A percentile compares a stretch with the other conserved stretches of the same genome.
Conservation (phyloP, 2,888 invertebrate genomes). For the Eilema sororculum region DNA sequence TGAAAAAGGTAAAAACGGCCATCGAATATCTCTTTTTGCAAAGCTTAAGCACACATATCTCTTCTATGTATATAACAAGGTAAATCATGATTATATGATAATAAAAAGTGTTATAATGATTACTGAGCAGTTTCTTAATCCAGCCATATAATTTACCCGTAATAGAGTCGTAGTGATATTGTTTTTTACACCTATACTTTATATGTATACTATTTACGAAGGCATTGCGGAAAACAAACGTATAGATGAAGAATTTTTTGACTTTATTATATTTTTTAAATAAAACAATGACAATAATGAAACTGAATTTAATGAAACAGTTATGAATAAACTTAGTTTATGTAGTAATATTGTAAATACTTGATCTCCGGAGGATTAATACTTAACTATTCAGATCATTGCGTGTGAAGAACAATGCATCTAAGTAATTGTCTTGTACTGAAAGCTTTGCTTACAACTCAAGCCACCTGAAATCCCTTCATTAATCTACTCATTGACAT, state of each 20-base stretch:
- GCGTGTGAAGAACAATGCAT: neutral
- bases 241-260: too few species aligned
- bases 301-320: neutral
- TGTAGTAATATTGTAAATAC: too few species aligned
- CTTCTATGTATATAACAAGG: neutral
- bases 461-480: constrained; percentile 21
- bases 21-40: neutral
- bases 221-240: too few species aligned
- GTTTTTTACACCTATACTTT: neutral
- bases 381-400: neutral
- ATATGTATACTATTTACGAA: neutral
- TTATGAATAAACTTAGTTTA: too few species aligned
- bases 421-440: neutral
- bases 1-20: neutral
- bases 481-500: constrained; percentile 26
- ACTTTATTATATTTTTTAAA: too few species aligned
- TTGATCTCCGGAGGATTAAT: too few species aligned
- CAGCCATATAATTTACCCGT: neutral
- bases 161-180: neutral
- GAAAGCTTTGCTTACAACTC: constrained; percentile 8
- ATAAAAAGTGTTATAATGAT: neutral
- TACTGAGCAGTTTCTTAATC: neutral
- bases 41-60: neutral
- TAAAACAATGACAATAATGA: too few species aligned
- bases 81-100: neutral